Evolutionary conservation across 2,113 vertebrate species (phyloP), one percentile per base, ranked within the genome.

Genomic region (Pholis gunnellus): DNA sequence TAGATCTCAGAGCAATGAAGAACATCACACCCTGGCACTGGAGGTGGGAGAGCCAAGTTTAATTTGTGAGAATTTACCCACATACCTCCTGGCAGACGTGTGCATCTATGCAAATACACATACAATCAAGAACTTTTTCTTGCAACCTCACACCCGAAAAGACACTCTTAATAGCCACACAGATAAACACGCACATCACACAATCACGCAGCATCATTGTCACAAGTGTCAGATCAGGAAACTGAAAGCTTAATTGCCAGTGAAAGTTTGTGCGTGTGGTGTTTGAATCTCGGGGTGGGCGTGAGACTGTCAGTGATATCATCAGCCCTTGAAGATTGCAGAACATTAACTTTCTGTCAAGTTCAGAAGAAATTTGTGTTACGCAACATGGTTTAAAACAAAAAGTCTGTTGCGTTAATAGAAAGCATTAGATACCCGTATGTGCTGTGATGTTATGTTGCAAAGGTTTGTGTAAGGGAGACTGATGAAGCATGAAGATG

Each of bases 1-100:
- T 94, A 93, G 91, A 93, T 91, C 78, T 82, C 77, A 72, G 78
- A 84, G 81, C 29, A 82, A 90, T 27, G 68, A 66, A 90, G 91
- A 94, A 93, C 92, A 92, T 93, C 86, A 90, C 93, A 93, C 87
- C 87, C 89, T 81, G 85, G 72, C 84, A 85, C 84, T 86, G 75
- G 83, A 88, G 85, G 84, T 88, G 90, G 86, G 56, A 88, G 81
- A 85, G 81, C 68, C 82, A 87, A 78, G 74, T 87, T 88, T 90
- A 82, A 91, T 92, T 88, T 86, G 84, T 46, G 66, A 82, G 71
- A 90, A 85, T 73, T 67, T 83, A 79, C 71, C 81, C 89, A 88
- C 90, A 86, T 73, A 69, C 46, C 78, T 76, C 64, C 56, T 75
- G 46, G 20, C 82, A 86, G 44, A 70, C 69, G 27, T 61, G 29